Percentiles rank a stretch among this genome's conserved stretches.
Evolutionary conservation across 2,113 vertebrate genomes (phyloP).

Genomic region (Electrona antarctica): DNA sequence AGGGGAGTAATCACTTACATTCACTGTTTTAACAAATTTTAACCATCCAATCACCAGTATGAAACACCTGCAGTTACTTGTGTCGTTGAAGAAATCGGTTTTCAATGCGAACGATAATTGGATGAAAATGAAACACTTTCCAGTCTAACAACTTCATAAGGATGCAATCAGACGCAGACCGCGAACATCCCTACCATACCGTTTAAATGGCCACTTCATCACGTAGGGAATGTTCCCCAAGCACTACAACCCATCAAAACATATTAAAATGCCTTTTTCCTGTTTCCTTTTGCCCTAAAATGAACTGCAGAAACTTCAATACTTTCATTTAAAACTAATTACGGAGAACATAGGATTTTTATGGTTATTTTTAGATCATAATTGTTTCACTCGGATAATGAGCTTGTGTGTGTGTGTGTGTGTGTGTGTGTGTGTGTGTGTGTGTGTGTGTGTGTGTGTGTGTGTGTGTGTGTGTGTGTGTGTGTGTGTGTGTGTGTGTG

Average conservation of each 20-base stretch:
- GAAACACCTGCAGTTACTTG: no score
- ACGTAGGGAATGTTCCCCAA: neutral
- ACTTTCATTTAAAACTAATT: neutral
- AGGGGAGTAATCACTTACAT: no score
- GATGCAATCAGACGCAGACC: neutral
- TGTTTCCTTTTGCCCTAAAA: neutral
- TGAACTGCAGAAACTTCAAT: neutral
- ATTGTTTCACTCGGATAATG: no score
- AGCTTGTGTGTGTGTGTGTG: neutral
- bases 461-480: no score
- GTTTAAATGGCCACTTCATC: neutral
- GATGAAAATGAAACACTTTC: neutral
- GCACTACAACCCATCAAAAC: neutral
- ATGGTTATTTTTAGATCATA: no score
- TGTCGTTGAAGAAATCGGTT: neutral
- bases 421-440: no score
- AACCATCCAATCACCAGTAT: no score
- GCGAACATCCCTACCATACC: neutral
- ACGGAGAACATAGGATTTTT: no score
- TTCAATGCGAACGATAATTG: neutral
- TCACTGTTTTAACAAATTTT: no score
- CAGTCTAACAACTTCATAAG: neutral
- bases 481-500: neutral
- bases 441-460: no score
- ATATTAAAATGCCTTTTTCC: neutral